Conservation (phyloP, 1,140 invertebrate genomes). For the Orchesella cincta region DNA sequence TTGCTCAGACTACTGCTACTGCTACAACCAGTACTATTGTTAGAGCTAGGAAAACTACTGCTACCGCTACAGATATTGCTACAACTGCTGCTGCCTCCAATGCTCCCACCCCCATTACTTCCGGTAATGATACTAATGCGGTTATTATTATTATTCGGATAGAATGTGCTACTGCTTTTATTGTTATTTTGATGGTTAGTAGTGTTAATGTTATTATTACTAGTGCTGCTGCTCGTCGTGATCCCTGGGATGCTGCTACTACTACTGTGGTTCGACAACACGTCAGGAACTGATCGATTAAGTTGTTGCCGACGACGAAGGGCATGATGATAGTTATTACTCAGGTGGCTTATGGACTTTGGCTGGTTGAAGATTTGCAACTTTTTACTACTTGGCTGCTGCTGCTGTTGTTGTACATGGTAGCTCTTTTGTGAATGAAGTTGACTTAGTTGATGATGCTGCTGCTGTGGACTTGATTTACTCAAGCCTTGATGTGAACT, state of each 20-base stretch:
- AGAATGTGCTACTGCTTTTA: slow-evolving; percentile 19
- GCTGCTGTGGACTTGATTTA: not conserved
- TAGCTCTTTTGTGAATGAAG: not conserved
- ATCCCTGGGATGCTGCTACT: not conserved
- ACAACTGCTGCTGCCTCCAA: slow-evolving; percentile 2
- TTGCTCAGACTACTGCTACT: slow-evolving; percentile 1
- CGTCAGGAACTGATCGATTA: slow-evolving; percentile 40
- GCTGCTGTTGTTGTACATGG: not conserved
- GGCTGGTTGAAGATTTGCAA: slow-evolving; percentile 28
- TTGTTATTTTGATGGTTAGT: slow-evolving; percentile 21
- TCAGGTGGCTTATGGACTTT: slow-evolving; percentile 9
- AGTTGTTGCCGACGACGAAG: not conserved
- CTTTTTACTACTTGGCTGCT: slow-evolving; percentile 3
- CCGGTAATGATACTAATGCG: slow-evolving; percentile 26
- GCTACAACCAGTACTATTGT: slow-evolving; percentile 15
- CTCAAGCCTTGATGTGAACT: not conserved
- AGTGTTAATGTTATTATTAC: slow-evolving; percentile 12
- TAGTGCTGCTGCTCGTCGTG: not conserved
- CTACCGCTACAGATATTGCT: slow-evolving; percentile 17
- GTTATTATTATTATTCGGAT: slow-evolving; percentile 31
- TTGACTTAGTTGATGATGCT: slow-evolving; percentile 31
- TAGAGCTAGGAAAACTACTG: slow-evolving; percentile 24
- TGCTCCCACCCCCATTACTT: not conserved
- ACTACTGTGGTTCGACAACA: slow-evolving; percentile 38
- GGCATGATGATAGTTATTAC: slow-evolving; percentile 21